Evolutionary conservation across 2,113 vertebrate genomes (phyloP).

Genomic region (Orcinus orca): DNA sequence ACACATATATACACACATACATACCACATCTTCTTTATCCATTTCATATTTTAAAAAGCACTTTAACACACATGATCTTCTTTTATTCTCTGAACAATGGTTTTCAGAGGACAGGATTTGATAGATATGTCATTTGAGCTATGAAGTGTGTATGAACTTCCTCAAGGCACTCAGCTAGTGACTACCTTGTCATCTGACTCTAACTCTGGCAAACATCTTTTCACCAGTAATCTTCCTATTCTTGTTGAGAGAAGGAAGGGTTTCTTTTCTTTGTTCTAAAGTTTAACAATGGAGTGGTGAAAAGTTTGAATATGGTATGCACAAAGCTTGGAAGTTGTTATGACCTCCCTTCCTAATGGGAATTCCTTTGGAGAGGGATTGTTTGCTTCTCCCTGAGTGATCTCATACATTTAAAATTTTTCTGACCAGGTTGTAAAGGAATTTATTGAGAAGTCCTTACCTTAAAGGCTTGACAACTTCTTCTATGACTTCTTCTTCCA

Average conservation of each 20-base stretch:
- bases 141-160: background rate
- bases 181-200: background rate
- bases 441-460: background rate
- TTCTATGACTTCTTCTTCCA: background rate
- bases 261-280: background rate
- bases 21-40: background rate
- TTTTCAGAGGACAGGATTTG: background rate
- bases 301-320: background rate
- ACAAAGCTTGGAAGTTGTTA: background rate
- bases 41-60: slow-evolving; percentile 36
- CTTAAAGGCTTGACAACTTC: background rate
- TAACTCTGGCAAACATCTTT: background rate
- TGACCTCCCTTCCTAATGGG: background rate
- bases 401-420: background rate
- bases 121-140: background rate
- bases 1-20: background rate
- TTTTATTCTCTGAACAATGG: background rate
- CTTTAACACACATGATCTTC: background rate
- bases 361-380: background rate
- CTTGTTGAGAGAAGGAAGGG: background rate
- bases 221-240: background rate
- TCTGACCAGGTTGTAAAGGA: background rate
- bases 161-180: background rate
- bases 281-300: background rate
- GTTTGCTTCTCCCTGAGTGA: background rate